These are phyloP conservation scores for Euproctis similis DNA, from an alignment of 2,888 invertebrate species.

Conservation along the genomic window DNA sequence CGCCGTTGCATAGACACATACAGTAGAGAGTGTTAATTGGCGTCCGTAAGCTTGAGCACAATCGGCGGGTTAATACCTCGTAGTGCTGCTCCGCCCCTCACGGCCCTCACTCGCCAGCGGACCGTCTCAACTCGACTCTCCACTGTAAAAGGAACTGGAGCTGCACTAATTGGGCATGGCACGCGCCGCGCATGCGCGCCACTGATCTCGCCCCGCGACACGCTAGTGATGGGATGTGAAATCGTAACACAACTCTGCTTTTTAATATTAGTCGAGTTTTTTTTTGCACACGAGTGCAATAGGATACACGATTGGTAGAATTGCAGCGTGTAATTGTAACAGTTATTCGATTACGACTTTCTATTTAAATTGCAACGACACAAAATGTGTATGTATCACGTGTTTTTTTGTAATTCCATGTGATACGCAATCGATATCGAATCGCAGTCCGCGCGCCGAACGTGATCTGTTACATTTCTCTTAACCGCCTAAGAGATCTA, in stretches of 20 bases:
- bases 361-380: constrained; percentile 38
- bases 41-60: constrained; percentile 27
- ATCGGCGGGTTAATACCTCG: constrained; percentile 43
- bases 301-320: constrained; percentile 40
- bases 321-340: constrained; percentile 40
- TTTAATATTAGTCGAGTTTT: constrained; percentile 60
- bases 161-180: constrained; percentile 72
- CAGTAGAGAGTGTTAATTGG: constrained; percentile 54
- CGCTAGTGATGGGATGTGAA: constrained; percentile 71
- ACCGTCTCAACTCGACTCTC: constrained; percentile 57
- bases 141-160: constrained; percentile 68
- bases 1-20: constrained; percentile 38
- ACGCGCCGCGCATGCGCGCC: constrained; percentile 64
- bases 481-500: constrained; percentile 39
- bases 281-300: constrained; percentile 52
- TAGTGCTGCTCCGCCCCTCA: constrained; percentile 41
- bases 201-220: constrained; percentile 42
- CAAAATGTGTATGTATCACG: constrained; percentile 22
- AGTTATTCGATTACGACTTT: constrained; percentile 48
- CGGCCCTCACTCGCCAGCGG: constrained; percentile 47
- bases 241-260: constrained; percentile 56
- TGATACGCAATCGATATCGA: constrained; percentile 24
- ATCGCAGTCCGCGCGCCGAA: constrained; percentile 14
- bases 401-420: constrained; percentile 25
- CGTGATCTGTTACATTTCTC: constrained; percentile 43